Evolutionary conservation across 37 sponge, comb jelly and placozoan genomes (phyloP).

Genomic region (Axinella damicornis): DNA sequence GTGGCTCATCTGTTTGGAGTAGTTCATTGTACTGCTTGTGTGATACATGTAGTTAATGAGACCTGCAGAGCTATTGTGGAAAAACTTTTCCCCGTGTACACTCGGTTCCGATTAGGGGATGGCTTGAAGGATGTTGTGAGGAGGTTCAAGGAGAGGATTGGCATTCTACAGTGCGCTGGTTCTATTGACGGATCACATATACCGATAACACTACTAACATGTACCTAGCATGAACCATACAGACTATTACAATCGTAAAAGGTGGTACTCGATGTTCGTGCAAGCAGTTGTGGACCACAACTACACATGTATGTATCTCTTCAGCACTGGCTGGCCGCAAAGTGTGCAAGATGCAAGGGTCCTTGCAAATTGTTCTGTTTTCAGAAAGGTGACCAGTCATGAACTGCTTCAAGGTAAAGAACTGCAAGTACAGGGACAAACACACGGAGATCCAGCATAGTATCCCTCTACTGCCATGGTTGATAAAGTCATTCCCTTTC

Average conservation of each 20-base stretch:
- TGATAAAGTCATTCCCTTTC: constrained; percentile 51
- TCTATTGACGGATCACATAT: constrained; percentile 59
- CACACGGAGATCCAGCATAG: constrained; percentile 53
- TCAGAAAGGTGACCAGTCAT: not conserved
- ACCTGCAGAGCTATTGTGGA: constrained; percentile 31
- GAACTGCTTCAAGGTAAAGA: constrained; percentile 8
- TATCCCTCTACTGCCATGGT: constrained; percentile 47
- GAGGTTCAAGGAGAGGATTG: constrained; percentile 16
- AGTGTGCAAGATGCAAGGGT: constrained; percentile 65
- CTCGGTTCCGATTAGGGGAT: constrained; percentile 25
- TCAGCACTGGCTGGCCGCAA: constrained; percentile 56
- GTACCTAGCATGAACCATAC: constrained; percentile 36
- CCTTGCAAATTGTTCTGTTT: constrained; percentile 38
- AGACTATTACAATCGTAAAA: constrained; percentile 62
- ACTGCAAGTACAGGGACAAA: not conserved
- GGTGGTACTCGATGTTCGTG: constrained; percentile 42
- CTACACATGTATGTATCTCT: constrained; percentile 16
- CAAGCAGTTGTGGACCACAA: constrained; percentile 49
- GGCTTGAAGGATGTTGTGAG: not conserved
- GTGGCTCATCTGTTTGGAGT: constrained; percentile 55
- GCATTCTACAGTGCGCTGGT: constrained; percentile 38
- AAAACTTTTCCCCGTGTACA: constrained; percentile 5
- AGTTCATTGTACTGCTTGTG: constrained; percentile 32
- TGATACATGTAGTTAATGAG: constrained; percentile 33
- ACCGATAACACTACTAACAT: constrained; percentile 26